Evolutionary conservation across 2,797 vertebrate species (phyloP).

Genomic region (Enteromius thamalakanensis): DNA sequence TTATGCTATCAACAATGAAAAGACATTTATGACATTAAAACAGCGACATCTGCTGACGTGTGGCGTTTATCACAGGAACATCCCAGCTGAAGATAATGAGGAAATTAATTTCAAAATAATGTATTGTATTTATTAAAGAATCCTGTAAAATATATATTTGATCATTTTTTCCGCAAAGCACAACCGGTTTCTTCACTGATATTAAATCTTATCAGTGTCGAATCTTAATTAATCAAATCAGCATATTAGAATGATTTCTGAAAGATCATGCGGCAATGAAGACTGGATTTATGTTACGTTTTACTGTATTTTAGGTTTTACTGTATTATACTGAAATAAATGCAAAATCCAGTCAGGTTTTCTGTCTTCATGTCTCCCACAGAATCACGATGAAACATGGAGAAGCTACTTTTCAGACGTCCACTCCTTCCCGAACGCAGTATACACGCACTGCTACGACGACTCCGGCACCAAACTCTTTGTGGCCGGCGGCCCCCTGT

Average conservation of each 20-base stretch:
- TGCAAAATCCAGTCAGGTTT: background rate
- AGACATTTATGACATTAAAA: too few species aligned
- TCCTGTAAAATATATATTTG: background rate
- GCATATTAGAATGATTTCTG: background rate
- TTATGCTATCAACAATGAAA: too few species aligned
- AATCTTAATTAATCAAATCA: background rate
- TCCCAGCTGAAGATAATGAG: too few species aligned
- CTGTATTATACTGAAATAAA: background rate
- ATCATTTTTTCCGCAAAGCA: background rate
- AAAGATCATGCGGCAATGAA: background rate
- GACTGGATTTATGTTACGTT: background rate
- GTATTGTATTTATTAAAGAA: background rate
- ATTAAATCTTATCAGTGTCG: background rate
- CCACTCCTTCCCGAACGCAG: slow-evolving; percentile 95
- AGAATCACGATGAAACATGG: slow-evolving; percentile 99
- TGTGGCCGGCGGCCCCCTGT: slow-evolving; percentile 96
- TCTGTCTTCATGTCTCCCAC: background rate
- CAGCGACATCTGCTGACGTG: too few species aligned
- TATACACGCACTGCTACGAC: slow-evolving; percentile 99
- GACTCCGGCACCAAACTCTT: slow-evolving; percentile 97
- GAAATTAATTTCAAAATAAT: background rate
- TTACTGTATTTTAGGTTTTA: background rate
- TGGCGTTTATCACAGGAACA: too few species aligned
- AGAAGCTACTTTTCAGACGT: slow-evolving; percentile 98
- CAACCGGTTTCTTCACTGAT: background rate